A percentile compares a stretch with the other conserved stretches of the same genome.
phyloP scores from a whole-genome alignment of 2,888 invertebrate genomes.

The Apamea anceps region DNA sequence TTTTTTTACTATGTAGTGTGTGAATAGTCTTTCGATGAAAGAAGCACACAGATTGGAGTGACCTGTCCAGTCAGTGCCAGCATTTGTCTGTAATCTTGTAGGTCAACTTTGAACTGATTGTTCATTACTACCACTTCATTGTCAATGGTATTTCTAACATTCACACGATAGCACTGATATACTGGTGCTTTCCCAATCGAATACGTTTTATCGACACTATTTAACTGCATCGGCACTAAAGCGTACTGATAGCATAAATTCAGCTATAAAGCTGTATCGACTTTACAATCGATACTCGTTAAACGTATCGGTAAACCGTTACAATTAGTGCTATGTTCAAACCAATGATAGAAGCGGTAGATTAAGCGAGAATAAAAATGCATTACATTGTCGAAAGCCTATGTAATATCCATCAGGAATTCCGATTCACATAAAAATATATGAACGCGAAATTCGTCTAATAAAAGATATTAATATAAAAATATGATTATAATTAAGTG shows the following conservation, averaged over 20 bases:
- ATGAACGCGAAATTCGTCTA: constrained; percentile 30
- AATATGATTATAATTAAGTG: constrained; percentile 48
- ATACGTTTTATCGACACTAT: constrained; percentile 20
- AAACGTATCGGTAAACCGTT: constrained; percentile 42
- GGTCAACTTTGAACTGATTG: background rate
- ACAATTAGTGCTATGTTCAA: constrained; percentile 47
- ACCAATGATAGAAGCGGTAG: constrained; percentile 27
- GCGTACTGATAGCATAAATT: constrained; percentile 38
- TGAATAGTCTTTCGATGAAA: background rate
- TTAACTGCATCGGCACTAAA: constrained; percentile 38
- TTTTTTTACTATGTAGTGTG: background rate
- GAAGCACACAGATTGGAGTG: background rate
- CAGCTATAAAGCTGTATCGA: constrained; percentile 39
- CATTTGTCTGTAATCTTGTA: background rate
- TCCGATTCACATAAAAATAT: background rate
- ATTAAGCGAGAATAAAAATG: constrained; percentile 15
- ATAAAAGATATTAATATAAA: constrained; percentile 27
- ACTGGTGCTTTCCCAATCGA: constrained; percentile 1
- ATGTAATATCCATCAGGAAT: constrained; percentile 23
- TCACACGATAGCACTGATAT: constrained; percentile 10
- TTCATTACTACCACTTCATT: constrained; percentile 3
- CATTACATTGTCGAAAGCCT: constrained; percentile 23
- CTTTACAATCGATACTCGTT: constrained; percentile 36
- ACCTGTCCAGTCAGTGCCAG: background rate
- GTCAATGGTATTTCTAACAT: constrained; percentile 5